phyloP scores from a whole-genome alignment of 2,113 vertebrate genomes.

The Marmota flaviventris region DNA sequence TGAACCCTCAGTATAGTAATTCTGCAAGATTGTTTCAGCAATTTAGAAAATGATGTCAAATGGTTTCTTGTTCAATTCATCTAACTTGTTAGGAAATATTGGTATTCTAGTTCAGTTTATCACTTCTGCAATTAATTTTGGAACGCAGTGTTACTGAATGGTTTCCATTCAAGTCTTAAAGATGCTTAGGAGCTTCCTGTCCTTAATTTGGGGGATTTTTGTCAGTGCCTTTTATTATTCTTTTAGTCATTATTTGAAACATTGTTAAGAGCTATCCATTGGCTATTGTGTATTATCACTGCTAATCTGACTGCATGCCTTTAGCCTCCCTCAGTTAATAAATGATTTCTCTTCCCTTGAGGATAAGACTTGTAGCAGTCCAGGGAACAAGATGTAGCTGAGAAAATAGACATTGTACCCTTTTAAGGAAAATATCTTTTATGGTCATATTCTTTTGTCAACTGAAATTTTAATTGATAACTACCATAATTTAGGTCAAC shows the following conservation, averaged over 20 bases:
- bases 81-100: not conserved
- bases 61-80: not conserved
- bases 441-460: constrained; percentile 24
- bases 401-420: not conserved
- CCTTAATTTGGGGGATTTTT: constrained; percentile 27
- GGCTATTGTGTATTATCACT: not conserved
- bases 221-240: not conserved
- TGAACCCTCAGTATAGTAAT: not conserved
- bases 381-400: not conserved
- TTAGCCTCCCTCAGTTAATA: not conserved
- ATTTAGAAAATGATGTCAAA: not conserved
- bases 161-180: not conserved
- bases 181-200: constrained; percentile 9
- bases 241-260: constrained; percentile 21
- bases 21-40: not conserved
- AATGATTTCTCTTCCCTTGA: not conserved
- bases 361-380: not conserved
- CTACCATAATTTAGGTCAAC: not conserved
- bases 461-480: not conserved
- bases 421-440: not conserved
- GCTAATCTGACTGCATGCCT: not conserved
- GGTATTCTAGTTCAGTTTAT: not conserved
- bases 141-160: not conserved
- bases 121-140: not conserved
- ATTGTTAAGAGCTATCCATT: not conserved